Evolutionary conservation across 2,797 vertebrate genomes (phyloP), one percentile per base, ranked within the genome.

Genomic region (Champsocephalus gunnari): DNA sequence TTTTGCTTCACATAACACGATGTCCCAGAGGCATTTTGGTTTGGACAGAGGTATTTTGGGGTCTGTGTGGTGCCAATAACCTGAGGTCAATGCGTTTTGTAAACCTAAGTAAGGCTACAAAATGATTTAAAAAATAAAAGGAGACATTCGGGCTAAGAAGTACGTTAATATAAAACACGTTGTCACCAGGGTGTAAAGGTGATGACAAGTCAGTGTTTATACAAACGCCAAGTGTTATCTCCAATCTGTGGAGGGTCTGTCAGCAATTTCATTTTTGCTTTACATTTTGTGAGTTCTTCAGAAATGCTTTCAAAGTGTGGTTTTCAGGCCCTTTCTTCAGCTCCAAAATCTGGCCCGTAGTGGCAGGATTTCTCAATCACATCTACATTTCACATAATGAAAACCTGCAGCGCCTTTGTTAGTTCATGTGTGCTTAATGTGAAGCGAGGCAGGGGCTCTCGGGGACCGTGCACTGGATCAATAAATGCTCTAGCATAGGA

Each of bases 311-410:
- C 49, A 62, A 19, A 75, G n/a, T 59, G 82, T 56, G 71, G 75
- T 73, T 81, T 80, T 61, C 12, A 45, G 48, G 24, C 58, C 50
- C 45, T 65, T 68, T 65, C 53, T 63, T 38, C 63, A 72, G 54
- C 11, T 56, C 63, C 48, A 32, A 32, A 63, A 19, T 66, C 54
- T 13, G 48, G 24, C 34, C 34, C 34, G 7, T 38, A 38, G 34
- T 38, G 34, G 69, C 58, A 73, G 71, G 21, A 74, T 69, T 86
- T 79, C 75, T 73, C 79, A 57, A 70, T 85, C 80, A 80, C 79
- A 82, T 88, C 79, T 83, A 79, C 79, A 82, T 80, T 82, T 84
- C 68, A 85, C 62, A 57, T 87, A 85, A 85, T 90, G 84, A 84
- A 84, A 89, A 86, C 79, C 83, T 83, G 81, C 77, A 83, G 84